These are phyloP conservation scores for Tautogolabrus adspersus DNA, from an alignment of 2,113 vertebrate species.

Conservation along the genomic window DNA sequence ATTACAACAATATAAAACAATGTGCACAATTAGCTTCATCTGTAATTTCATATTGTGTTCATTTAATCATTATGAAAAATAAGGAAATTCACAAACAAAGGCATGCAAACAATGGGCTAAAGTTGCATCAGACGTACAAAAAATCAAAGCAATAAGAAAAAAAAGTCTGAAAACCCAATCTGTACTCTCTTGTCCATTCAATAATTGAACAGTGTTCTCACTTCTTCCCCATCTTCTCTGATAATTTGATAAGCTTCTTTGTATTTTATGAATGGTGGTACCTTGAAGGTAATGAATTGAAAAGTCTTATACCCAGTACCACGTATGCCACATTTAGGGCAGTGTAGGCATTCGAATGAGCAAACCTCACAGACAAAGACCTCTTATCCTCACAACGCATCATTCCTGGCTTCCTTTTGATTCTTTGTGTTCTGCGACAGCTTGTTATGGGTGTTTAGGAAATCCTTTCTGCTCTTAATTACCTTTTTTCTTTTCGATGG, in stretches of 20 bases:
- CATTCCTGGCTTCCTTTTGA: slow-evolving; percentile 9
- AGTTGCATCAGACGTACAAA: too few species aligned
- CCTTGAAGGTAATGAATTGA: slow-evolving; percentile 3
- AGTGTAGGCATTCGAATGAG: background rate
- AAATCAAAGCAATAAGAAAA: too few species aligned
- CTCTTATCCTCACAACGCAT: slow-evolving; percentile 10
- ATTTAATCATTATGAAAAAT: too few species aligned
- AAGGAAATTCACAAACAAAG: too few species aligned
- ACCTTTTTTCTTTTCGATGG: slow-evolving; percentile 18
- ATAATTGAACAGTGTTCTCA: background rate
- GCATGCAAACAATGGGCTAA: too few species aligned
- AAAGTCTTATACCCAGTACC: background rate
- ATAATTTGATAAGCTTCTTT: background rate
- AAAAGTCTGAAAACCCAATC: background rate
- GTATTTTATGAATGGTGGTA: background rate
- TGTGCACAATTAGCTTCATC: too few species aligned
- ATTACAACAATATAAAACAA: too few species aligned
- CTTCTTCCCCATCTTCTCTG: background rate
- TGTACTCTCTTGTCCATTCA: background rate
- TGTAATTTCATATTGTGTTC: too few species aligned
- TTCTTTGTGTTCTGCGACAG: slow-evolving; percentile 10
- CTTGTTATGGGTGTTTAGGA: slow-evolving; percentile 32
- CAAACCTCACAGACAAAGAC: slow-evolving; percentile 12
- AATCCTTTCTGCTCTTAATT: slow-evolving; percentile 35
- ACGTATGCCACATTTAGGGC: background rate